Conservation (phyloP, 2,797 vertebrate genomes). For the Clarias laeviceps region DNA sequence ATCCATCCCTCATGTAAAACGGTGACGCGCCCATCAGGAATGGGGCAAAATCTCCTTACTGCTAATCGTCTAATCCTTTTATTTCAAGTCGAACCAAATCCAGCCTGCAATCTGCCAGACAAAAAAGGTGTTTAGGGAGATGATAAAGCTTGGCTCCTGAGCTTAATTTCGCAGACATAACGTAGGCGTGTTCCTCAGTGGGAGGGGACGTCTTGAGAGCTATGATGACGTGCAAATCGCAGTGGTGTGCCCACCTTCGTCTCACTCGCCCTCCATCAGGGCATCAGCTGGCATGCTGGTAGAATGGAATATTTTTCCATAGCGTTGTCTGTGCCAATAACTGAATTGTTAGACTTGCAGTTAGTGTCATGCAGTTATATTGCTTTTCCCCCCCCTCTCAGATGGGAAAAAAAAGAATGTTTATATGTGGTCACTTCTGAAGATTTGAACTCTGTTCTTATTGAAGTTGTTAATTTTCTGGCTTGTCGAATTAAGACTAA, state of each 20-base stretch:
- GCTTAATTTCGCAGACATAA: slow-evolving; percentile 65
- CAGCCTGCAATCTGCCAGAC: slow-evolving; percentile 71
- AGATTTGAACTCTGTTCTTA: neutral
- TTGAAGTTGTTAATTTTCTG: slow-evolving; percentile 8
- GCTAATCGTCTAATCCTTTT: slow-evolving; percentile 78
- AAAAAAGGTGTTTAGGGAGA: slow-evolving; percentile 69
- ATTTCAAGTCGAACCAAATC: slow-evolving; percentile 70
- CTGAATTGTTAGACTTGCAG: slow-evolving; percentile 14
- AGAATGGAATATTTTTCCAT: slow-evolving; percentile 33
- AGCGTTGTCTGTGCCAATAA: slow-evolving; percentile 4
- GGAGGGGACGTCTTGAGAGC: slow-evolving; percentile 30
- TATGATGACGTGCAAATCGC: slow-evolving; percentile 32
- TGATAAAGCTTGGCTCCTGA: slow-evolving; percentile 64
- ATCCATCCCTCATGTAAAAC: slow-evolving; percentile 52
- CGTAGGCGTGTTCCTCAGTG: slow-evolving; percentile 69
- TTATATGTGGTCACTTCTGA: neutral
- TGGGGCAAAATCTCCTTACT: slow-evolving; percentile 67
- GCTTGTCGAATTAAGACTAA: slow-evolving; percentile 7
- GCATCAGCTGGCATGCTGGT: slow-evolving; percentile 28
- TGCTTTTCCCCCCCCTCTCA: neutral
- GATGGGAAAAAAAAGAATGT: neutral
- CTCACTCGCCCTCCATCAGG: neutral
- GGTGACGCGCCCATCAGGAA: slow-evolving; percentile 69
- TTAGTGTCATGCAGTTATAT: slow-evolving; percentile 17
- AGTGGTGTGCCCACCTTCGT: neutral